Evolutionary conservation across 2,113 vertebrate genomes (phyloP).

Genomic region (Chaetops frenatus): DNA sequence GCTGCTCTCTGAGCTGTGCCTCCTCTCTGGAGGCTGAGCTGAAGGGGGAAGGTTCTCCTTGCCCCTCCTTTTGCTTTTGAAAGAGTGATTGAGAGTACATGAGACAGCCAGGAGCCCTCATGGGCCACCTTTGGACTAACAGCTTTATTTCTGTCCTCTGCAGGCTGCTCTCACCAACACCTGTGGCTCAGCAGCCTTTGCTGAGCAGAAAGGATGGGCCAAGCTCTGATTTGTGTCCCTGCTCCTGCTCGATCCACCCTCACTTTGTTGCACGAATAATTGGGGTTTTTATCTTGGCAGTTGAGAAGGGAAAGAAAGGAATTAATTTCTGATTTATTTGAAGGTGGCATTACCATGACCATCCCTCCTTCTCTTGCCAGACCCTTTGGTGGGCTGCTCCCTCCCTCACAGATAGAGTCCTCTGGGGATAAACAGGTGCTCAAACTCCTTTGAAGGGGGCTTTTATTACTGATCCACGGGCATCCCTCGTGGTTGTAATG

Average conservation of each 20-base stretch:
- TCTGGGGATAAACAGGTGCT: neutral
- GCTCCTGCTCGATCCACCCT: neutral
- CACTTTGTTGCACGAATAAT: neutral
- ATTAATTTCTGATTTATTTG: neutral
- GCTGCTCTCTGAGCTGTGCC: neutral
- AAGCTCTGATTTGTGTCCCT: neutral
- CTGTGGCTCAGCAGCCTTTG: neutral
- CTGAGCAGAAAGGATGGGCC: neutral
- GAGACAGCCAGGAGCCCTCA: neutral
- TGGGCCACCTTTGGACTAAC: neutral
- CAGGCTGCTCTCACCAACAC: neutral
- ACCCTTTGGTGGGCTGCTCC: neutral
- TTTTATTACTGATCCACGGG: neutral
- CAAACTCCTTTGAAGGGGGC: neutral
- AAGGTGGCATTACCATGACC: neutral
- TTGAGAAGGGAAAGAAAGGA: neutral
- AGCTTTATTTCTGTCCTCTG: neutral
- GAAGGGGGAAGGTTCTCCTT: neutral
- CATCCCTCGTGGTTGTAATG: neutral
- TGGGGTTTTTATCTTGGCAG: neutral
- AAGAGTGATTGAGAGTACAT: accelerated
- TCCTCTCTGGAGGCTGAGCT: neutral
- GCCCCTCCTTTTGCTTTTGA: neutral
- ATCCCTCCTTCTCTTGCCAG: neutral
- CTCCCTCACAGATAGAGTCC: neutral